A percentile compares a stretch with the other conserved stretches of the same genome.
Evolutionary conservation across 2,888 invertebrate genomes (phyloP).

Genomic region (Lepetodrilus schrolli): DNA sequence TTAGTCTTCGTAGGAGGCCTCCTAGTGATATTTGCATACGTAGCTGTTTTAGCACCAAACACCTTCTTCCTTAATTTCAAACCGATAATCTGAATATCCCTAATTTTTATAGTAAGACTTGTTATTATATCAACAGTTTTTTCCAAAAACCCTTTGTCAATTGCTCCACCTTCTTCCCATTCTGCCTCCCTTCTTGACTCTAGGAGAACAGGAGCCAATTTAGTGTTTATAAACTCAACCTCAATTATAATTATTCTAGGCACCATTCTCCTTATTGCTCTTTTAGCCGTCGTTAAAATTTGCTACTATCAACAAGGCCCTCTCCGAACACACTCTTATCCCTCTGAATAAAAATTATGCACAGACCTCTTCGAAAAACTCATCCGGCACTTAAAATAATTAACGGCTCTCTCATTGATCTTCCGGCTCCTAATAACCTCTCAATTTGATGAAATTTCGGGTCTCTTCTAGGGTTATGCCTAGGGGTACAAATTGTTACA

Average conservation of each 20-base stretch:
- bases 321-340: background rate
- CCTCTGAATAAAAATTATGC: too few relatives aligned
- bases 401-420: slow-evolving; percentile 49
- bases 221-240: too few relatives aligned
- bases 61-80: background rate
- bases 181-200: too few relatives aligned
- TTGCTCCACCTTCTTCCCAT: too few relatives aligned
- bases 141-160: too few relatives aligned
- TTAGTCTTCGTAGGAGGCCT: slow-evolving; percentile 51
- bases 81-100: slow-evolving; percentile 4
- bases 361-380: slow-evolving; percentile 50
- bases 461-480: slow-evolving; percentile 69
- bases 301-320: slow-evolving; percentile 3
- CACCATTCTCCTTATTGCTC: slow-evolving; percentile 42
- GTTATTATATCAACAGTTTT: background rate
- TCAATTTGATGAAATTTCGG: slow-evolving; percentile 80
- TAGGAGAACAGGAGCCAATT: too few relatives aligned
- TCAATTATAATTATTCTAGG: slow-evolving; percentile 38
- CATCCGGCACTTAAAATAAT: slow-evolving; percentile 51
- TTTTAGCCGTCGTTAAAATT: slow-evolving; percentile 49
- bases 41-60: slow-evolving; percentile 44
- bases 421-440: slow-evolving; percentile 60
- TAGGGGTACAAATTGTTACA: slow-evolving; percentile 81
- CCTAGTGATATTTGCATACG: slow-evolving; percentile 54
- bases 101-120: background rate